Evolutionary conservation across 2,113 vertebrate species (phyloP), one percentile per base, ranked within the genome.

Genomic region (Toxotes jaculatrix): DNA sequence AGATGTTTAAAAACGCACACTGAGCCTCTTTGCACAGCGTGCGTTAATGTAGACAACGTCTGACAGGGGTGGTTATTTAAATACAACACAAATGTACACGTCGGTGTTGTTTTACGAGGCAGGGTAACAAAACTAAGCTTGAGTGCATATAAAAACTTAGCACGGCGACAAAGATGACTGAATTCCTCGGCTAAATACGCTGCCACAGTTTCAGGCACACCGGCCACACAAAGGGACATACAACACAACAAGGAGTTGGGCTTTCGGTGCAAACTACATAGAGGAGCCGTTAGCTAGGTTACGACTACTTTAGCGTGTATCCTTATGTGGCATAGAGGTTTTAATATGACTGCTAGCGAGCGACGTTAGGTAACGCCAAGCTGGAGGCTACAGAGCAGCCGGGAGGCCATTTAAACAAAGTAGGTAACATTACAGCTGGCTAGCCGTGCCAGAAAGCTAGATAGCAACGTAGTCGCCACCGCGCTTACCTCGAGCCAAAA

Each of bases 391-490:
- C 49, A 10, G 55, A 59, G 74, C 68, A 84, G 89, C 91, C 85
- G 86, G 82, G 90, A 95, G 92, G 94, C 94, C 94, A 94, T 95
- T 95, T 95, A 95, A 95, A 93, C 93, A 91, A 93, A 94, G 88
- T 93, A 83, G 84, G 83, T 84, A 92, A 86, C 49, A 40, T 73
- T 91, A 87, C 91, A 91, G 91, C 88, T 93, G 91, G 88, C 85
- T 90, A 92, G 79, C 89, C 27, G 31, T 64, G 83, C 80, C 83
- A 61, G 77, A 73, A 60, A 79, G 85, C 87, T 89, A 88, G 47
- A 77, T 74, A 85, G 90, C 87, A 87, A 60, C 60, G 69, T 63
- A 76, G 75, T 79, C 81, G 56, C 88, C 78, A 60, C 66, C 80
- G 88, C 86, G 89, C 88, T 95, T 93, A 96, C 95, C 95, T 94